A percentile compares a stretch with the other conserved stretches of the same genome.
Conservation (phyloP, 2,888 invertebrate species). For the Cerastis leucographa region DNA sequence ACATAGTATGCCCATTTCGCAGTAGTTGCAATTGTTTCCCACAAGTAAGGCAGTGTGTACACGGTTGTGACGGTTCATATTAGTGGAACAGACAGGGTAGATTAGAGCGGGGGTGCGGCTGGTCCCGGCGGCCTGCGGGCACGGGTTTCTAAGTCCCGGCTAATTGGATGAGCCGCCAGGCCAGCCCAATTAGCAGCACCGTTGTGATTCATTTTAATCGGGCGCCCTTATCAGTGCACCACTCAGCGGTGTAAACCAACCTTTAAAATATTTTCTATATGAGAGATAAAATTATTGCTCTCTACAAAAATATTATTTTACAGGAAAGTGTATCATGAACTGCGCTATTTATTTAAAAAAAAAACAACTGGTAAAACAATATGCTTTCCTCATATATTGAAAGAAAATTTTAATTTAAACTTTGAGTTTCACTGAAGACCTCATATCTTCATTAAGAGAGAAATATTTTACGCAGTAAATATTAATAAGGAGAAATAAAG, state of each 20-base stretch:
- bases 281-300: conserved; percentile 27
- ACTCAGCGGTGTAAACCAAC: conserved; percentile 59
- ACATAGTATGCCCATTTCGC: conserved; percentile 38
- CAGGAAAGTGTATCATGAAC: background rate
- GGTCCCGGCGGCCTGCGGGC: conserved; percentile 78
- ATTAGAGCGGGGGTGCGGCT: conserved; percentile 78
- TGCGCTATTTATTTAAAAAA: background rate
- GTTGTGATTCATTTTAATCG: conserved; percentile 90
- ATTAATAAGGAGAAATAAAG: background rate
- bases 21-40: conserved; percentile 59
- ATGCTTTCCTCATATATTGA: background rate
- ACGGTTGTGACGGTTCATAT: conserved; percentile 73
- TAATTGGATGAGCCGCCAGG: conserved; percentile 89
- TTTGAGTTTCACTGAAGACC: conserved; percentile 1
- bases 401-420: conserved; percentile 8
- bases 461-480: background rate
- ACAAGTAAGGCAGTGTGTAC: conserved; percentile 65
- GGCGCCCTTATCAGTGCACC: conserved; percentile 85
- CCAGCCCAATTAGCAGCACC: conserved; percentile 87
- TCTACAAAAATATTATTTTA: conserved; percentile 26
- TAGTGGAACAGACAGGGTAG: conserved; percentile 75
- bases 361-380: background rate
- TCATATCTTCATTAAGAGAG: background rate
- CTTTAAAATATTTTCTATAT: conserved; percentile 49
- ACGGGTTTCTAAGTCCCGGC: conserved; percentile 89